phyloP scores from a whole-genome alignment of 2,797 vertebrate genomes.

The Myiothlypis coronata region DNA sequence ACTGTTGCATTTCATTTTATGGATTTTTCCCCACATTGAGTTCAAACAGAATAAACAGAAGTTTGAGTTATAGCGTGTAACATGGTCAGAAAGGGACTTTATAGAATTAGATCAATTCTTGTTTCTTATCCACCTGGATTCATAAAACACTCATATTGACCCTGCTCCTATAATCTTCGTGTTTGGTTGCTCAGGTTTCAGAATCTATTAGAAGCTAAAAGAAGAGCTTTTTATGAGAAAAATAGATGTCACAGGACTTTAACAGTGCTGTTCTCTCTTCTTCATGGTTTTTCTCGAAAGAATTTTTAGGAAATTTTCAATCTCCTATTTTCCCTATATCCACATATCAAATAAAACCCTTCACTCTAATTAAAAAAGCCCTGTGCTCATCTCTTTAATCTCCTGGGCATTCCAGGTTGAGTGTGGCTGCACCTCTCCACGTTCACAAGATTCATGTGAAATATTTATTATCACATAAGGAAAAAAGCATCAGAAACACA shows the following conservation, averaged over 20 bases:
- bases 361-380: neutral
- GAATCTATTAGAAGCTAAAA: neutral
- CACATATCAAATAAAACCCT: neutral
- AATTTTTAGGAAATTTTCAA: neutral
- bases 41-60: conserved; percentile 16
- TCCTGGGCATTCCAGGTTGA: neutral
- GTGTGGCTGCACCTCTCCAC: neutral
- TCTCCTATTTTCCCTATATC: neutral
- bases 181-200: neutral
- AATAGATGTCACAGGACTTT: neutral
- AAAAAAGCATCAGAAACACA: neutral
- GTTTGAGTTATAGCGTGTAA: neutral
- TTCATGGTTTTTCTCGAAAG: neutral
- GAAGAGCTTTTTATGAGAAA: neutral
- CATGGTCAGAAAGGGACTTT: neutral
- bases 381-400: neutral
- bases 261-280: neutral
- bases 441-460: neutral
- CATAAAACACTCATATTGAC: conserved; percentile 4
- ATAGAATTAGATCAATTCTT: conserved; percentile 24
- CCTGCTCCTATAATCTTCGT: neutral
- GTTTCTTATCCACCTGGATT: conserved; percentile 7
- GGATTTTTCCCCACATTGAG: neutral
- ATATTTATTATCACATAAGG: neutral
- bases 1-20: conserved; percentile 29